A percentile compares a stretch with the other conserved stretches of the same genome.
Evolutionary conservation across 2,888 invertebrate genomes (phyloP).

Genomic region (Acanthosepion pharaonis): DNA sequence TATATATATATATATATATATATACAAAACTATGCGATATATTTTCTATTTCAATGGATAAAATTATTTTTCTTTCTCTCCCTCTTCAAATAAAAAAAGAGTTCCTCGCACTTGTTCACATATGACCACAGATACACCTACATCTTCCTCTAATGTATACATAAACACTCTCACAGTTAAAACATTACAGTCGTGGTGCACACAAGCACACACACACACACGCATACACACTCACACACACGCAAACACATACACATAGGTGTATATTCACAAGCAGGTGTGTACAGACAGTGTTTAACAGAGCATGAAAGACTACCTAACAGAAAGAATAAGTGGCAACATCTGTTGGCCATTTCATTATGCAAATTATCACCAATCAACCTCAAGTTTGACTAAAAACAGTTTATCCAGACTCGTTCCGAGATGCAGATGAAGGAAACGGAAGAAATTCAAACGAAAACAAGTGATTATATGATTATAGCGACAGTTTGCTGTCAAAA

Average conservation of each 20-base stretch:
- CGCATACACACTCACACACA: neutral
- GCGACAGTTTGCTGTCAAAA: too few species aligned
- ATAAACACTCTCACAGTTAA: too few species aligned
- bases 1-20: too few species aligned
- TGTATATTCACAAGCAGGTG: neutral
- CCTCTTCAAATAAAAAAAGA: too few species aligned
- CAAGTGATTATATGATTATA: too few species aligned
- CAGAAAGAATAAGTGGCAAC: neutral
- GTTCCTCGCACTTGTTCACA: too few species aligned
- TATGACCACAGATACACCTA: too few species aligned
- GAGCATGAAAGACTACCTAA: neutral
- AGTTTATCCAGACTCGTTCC: neutral
- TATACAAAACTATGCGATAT: too few species aligned
- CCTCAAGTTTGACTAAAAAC: constrained; percentile 25
- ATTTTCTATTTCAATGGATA: too few species aligned
- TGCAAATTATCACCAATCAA: neutral
- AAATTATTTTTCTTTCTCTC: too few species aligned
- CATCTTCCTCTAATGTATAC: too few species aligned
- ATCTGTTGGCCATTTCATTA: neutral
- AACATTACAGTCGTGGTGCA: too few species aligned
- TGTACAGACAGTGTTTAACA: neutral
- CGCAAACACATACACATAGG: neutral
- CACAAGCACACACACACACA: neutral
- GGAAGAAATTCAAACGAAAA: neutral
- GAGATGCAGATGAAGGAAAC: neutral